Base-by-base conservation (phyloP, 1,140 invertebrate genomes). In the Zaprionus davidi region DNA sequence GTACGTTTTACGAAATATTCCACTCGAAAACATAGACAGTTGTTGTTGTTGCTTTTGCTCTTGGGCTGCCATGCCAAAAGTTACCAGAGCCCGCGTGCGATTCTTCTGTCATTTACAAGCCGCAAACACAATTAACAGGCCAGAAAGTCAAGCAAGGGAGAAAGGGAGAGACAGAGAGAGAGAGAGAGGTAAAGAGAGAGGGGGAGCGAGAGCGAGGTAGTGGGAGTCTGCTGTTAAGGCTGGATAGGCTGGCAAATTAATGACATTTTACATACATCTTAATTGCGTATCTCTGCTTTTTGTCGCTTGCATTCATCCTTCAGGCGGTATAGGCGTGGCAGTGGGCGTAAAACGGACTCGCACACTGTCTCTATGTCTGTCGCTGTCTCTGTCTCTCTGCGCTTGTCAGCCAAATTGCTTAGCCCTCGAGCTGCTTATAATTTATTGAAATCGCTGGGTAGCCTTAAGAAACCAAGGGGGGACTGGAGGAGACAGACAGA, bases 401-500 rank as follows among this genome's bases (percentile, higher is more conserved):
- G 51, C 59, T 49, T 78, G 74, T 74, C 75, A 65, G 51, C 49
- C 64, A 65, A 74, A 74, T 78, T 90, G 81, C 79, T 88, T 82
- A 90, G 85, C 81, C 81, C 76, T 71, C 49, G 68, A 76, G 81
- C 78, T 82, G 74, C 71, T 79, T 85, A 90, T 79, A 85, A 85
- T 88, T 90, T 90, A 90, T 90, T 90, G 82, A 88, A 88, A 85
- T 60, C 78, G 75, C 56, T 62, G 60, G 51, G 60, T 66, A 38
- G 13, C 53, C 46, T 51, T 12, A 51, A 24, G 26, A 56, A 26
- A 26, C 26, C 24, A 22, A 11, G 1, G 46, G 11, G 46, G 5
- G 7, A 31, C 15, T 15, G 38, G 2, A 41, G 38, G 38, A n/a
- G 4, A 31, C 28, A 31, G 24, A 26, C 7, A 31, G n/a, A 9